Evolutionary conservation across 2,797 vertebrate genomes (phyloP).

Genomic region (Pangasius larnaudii): DNA sequence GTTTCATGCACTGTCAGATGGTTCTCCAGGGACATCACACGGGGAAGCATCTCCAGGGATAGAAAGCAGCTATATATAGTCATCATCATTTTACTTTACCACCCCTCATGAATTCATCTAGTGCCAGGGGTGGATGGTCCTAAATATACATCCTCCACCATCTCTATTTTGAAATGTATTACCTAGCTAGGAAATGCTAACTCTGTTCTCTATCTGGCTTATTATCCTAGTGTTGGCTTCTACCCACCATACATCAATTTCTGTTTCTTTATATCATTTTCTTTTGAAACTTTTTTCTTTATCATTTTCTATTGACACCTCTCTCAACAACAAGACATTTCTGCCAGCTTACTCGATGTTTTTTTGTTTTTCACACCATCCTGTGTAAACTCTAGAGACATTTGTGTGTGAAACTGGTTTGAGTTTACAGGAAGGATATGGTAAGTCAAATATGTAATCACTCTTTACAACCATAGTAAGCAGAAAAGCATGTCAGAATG

Average conservation of each 20-base stretch:
- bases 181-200: not conserved
- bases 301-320: not conserved
- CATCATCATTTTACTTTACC: not conserved
- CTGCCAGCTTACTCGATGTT: not conserved
- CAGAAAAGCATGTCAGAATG: not conserved
- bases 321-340: not conserved
- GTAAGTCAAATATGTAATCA: not conserved
- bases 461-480: not conserved
- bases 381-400: not conserved
- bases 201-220: not conserved
- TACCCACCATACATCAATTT: not conserved
- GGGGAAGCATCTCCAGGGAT: not conserved
- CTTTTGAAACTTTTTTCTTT: not conserved
- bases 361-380: not conserved
- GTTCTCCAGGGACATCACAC: not conserved
- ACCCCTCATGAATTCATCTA: not conserved
- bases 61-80: not conserved
- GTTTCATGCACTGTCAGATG: slow-evolving; percentile 10
- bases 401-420: not conserved
- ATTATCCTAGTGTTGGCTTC: slow-evolving; percentile 8
- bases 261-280: not conserved
- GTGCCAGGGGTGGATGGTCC: not conserved
- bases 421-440: not conserved
- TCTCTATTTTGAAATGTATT: not conserved
- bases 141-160: not conserved